Conservation (phyloP, 2,888 invertebrate genomes). For the Acleris holmiana region DNA sequence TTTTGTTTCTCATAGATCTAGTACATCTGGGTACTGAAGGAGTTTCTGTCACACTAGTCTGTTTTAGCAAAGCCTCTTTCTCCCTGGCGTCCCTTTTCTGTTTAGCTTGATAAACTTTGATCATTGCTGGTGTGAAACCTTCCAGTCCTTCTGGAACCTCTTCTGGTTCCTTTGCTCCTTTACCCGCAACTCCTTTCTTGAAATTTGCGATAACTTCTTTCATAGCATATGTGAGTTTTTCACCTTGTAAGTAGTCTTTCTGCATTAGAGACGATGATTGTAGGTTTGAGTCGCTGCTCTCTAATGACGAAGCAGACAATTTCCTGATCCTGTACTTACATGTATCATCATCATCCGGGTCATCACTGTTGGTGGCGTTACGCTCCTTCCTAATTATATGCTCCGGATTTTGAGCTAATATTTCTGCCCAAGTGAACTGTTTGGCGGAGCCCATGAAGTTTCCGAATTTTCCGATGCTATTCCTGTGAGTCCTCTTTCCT, state of each 20-base stretch:
- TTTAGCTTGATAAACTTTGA: slow-evolving; percentile 76
- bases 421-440: slow-evolving; percentile 88
- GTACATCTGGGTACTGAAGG: slow-evolving; percentile 52
- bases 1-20: slow-evolving; percentile 56
- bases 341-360: slow-evolving; percentile 61
- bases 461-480: slow-evolving; percentile 79
- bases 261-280: slow-evolving; percentile 69
- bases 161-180: slow-evolving; percentile 58
- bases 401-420: slow-evolving; percentile 87
- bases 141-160: slow-evolving; percentile 53
- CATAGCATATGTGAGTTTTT: slow-evolving; percentile 90
- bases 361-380: slow-evolving; percentile 51
- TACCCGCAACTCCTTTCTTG: slow-evolving; percentile 78
- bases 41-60: slow-evolving; percentile 45
- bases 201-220: slow-evolving; percentile 86
- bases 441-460: slow-evolving; percentile 81
- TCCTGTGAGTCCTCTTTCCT: slow-evolving; percentile 71
- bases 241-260: slow-evolving; percentile 74
- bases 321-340: slow-evolving; percentile 77
- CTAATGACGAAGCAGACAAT: slow-evolving; percentile 70
- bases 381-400: slow-evolving; percentile 83
- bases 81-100: slow-evolving; percentile 75
- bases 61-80: slow-evolving; percentile 59
- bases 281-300: slow-evolving; percentile 60
- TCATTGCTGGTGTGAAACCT: slow-evolving; percentile 85